phyloP scores from a whole-genome alignment of 1,140 invertebrate genomes.

The Drosophila tristis region DNA sequence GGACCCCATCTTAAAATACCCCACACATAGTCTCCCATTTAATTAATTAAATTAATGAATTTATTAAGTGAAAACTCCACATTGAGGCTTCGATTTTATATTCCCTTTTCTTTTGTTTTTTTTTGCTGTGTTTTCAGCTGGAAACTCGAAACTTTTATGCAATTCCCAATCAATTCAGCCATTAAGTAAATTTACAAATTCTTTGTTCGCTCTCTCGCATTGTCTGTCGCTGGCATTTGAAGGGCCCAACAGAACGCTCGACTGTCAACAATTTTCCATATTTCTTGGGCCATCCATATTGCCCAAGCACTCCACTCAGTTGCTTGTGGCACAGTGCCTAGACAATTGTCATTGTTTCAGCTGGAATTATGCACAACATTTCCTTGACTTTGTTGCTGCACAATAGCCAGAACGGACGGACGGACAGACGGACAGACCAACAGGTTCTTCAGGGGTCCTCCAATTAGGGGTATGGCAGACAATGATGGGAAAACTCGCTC shows the following conservation, averaged over 20 bases:
- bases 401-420: conserved; percentile 12
- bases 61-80: too few relatives aligned
- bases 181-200: too few relatives aligned
- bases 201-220: too few relatives aligned
- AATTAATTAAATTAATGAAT: too few relatives aligned
- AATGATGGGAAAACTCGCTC: conserved; percentile 53
- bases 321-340: conserved; percentile 18
- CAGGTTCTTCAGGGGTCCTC: conserved; percentile 46
- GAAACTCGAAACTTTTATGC: too few relatives aligned
- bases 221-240: conserved; percentile 9
- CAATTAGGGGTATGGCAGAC: conserved; percentile 52
- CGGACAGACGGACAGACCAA: background rate
- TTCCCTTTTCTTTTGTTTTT: too few relatives aligned
- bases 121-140: too few relatives aligned
- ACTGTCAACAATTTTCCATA: conserved; percentile 6
- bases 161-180: too few relatives aligned
- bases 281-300: conserved; percentile 21
- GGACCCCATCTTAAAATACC: too few relatives aligned
- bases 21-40: too few relatives aligned
- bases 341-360: conserved; percentile 58
- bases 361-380: conserved; percentile 53
- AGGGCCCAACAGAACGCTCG: background rate
- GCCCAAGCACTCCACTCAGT: conserved; percentile 25
- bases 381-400: conserved; percentile 37
- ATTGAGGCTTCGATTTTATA: too few relatives aligned